Evolutionary conservation across 92 coral and sea anemone genomes (phyloP).

Genomic region (Hydrozoanthus gracilis): DNA sequence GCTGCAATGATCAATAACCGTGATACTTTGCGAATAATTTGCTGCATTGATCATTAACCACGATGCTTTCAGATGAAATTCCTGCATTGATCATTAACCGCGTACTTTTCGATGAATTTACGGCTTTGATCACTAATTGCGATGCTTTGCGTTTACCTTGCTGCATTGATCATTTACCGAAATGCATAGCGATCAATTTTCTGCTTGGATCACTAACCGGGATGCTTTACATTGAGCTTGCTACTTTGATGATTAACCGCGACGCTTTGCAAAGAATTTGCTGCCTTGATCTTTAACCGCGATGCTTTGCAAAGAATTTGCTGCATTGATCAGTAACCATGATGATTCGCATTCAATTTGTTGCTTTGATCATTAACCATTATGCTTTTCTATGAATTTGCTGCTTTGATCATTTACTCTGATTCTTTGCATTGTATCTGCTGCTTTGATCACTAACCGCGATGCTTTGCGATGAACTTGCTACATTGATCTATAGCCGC

Average conservation of each 20-base stretch:
- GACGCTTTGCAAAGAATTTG: neutral
- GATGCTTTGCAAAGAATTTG: neutral
- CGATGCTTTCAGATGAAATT: too few relatives aligned
- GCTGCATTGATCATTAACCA: too few relatives aligned
- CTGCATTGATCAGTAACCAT: neutral
- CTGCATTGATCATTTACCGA: too few relatives aligned
- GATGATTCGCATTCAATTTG: neutral
- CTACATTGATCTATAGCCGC: neutral
- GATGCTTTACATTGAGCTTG: neutral
- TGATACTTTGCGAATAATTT: too few relatives aligned
- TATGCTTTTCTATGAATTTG: too few relatives aligned
- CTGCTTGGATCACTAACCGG: neutral
- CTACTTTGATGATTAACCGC: neutral
- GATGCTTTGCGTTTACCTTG: too few relatives aligned
- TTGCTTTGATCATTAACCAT: neutral
- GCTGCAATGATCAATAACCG: too few relatives aligned
- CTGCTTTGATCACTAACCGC: neutral
- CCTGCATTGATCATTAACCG: too few relatives aligned
- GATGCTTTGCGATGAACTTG: too few relatives aligned
- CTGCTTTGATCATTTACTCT: neutral
- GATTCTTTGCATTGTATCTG: neutral
- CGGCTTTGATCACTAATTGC: too few relatives aligned
- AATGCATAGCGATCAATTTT: too few relatives aligned
- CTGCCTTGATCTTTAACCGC: neutral
- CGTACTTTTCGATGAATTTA: too few relatives aligned